These are phyloP conservation scores for Odontothrips loti DNA, from an alignment of 2,888 invertebrate species.

Conservation along the genomic window DNA sequence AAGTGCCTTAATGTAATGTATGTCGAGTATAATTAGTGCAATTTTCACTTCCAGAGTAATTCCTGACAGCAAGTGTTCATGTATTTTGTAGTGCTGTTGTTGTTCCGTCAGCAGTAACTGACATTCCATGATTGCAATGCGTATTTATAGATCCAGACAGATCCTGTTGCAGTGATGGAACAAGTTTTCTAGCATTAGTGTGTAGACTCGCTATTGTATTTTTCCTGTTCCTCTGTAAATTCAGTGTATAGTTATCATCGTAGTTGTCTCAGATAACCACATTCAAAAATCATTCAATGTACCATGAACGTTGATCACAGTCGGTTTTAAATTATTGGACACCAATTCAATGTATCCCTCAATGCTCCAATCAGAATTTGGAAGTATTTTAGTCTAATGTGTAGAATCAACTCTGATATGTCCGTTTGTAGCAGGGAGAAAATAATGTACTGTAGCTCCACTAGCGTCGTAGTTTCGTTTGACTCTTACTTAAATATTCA, in stretches of 20 bases:
- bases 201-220: neutral
- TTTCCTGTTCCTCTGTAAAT: neutral
- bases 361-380: neutral
- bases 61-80: neutral
- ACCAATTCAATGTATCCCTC: neutral
- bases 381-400: neutral
- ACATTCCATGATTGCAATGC: neutral
- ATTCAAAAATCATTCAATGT: neutral
- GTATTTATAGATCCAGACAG: conserved; percentile 5
- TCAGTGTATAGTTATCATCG: neutral
- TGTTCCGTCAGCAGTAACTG: too few species aligned
- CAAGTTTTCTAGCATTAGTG: neutral
- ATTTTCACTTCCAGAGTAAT: neutral
- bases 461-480: too few species aligned
- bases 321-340: neutral
- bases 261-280: neutral
- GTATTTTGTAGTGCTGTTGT: too few species aligned
- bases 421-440: neutral
- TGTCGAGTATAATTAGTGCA: neutral
- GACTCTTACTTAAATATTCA: too few species aligned
- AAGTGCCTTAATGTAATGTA: neutral
- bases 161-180: conserved; percentile 3
- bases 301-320: neutral
- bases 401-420: neutral
- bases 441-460: neutral